Conservation (phyloP, 2,113 vertebrate species). For the Regulus satrapa region DNA sequence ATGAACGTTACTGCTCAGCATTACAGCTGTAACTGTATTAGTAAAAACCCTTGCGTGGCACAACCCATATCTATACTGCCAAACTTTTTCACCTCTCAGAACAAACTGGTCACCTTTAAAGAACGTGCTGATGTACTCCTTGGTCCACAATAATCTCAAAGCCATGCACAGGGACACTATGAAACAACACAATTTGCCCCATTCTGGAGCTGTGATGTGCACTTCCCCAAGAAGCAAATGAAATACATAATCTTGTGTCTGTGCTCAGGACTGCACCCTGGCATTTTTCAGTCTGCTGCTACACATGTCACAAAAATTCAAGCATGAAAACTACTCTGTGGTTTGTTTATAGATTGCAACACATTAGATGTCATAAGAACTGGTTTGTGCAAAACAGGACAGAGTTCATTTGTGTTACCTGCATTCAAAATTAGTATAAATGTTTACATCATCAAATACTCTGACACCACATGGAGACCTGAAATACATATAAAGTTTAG, state of each 20-base stretch:
- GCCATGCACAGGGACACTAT: neutral
- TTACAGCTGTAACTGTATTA: neutral
- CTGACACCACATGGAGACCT: neutral
- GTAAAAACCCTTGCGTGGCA: neutral
- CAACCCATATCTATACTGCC: neutral
- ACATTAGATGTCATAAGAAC: neutral
- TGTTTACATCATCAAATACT: neutral
- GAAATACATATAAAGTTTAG: neutral
- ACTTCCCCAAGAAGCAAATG: neutral
- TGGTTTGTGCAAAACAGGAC: neutral
- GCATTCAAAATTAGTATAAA: neutral
- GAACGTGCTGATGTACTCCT: neutral
- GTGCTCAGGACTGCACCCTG: neutral
- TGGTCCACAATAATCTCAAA: neutral
- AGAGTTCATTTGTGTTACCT: neutral
- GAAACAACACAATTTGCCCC: neutral
- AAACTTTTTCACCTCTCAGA: neutral
- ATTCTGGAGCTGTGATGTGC: neutral
- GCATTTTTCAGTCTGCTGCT: neutral
- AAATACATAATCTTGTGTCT: neutral
- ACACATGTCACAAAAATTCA: neutral
- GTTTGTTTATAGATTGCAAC: neutral
- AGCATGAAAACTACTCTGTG: neutral
- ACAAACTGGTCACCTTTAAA: neutral
- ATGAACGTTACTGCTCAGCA: neutral